Base-by-base conservation (phyloP, 2,888 invertebrate species). In the Leptinotarsa peninsularis region DNA sequence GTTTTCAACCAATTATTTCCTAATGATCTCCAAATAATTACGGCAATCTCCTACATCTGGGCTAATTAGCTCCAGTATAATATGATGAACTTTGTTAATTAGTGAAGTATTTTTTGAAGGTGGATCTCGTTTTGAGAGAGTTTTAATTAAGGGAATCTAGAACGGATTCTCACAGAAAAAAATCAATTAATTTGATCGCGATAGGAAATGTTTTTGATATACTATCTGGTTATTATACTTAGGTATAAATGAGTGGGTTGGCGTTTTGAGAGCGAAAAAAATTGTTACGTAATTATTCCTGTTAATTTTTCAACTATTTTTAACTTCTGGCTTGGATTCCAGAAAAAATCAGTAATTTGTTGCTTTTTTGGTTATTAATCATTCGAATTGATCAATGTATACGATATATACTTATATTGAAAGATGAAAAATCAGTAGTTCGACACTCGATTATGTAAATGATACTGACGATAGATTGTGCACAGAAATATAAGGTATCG, bases 1-100 rank as follows among this genome's bases (percentile, higher is more conserved):
- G 76, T 80, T 80, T 78, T 81, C 73, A 79, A 80, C 82, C 81
- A 82, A 82, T 82, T 82, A 82, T 82, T 81, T 81, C 80, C 79
- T 81, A 81, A 81, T 81, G 81, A 80, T 80, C 78, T 76, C 75
- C 69, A 80, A 80, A 81, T 81, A 81, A 81, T 81, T 81, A 79
- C 79, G 70, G 74, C 78, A 78, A 81, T 81, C 79, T 81, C 75
- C 72, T 78, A 72, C 76, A 79, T 79, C 77, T 78, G 76, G 72
- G 58, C 81, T 81, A 81, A 81, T 81, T 81, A 80, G 79, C 75
- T 58, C 66, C 73, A 73, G 73, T 73, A 80, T 74, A 80, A 80
- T 78, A 79, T 79, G 74, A 78, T 73, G 79, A 77, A 79, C 69
- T 80, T 79, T 71, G 78, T 74, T 79, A 75, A 79, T 80, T 80